Evolutionary conservation across 2,113 vertebrate genomes (phyloP).

Genomic region (Lipophrys pholis): DNA sequence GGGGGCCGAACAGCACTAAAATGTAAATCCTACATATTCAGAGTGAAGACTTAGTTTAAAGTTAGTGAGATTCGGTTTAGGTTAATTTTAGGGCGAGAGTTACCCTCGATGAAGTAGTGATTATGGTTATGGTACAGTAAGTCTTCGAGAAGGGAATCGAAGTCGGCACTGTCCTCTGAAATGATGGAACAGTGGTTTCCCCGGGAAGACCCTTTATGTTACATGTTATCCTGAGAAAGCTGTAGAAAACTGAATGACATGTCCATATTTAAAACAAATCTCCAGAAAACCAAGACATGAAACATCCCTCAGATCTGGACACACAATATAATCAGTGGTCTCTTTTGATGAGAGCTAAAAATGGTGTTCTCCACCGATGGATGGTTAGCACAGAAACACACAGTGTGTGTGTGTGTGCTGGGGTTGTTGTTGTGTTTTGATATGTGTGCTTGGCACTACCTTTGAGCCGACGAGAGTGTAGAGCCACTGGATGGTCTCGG

Average conservation of each 20-base stretch:
- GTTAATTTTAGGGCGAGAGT: constrained; percentile 14
- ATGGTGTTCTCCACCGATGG: constrained; percentile 36
- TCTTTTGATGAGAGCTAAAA: constrained; percentile 42
- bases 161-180: constrained; percentile 1
- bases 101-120: neutral
- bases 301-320: constrained; percentile 19
- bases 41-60: constrained; percentile 6
- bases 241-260: no score
- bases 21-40: neutral
- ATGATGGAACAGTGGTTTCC: neutral
- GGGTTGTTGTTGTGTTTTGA: neutral
- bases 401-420: no score
- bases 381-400: constrained; percentile 3
- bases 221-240: neutral
- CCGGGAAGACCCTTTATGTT: neutral
- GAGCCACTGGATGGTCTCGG: constrained; percentile 94
- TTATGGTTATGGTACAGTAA: constrained; percentile 18
- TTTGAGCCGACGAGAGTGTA: constrained; percentile 94
- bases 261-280: no score
- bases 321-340: constrained; percentile 21
- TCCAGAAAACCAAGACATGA: constrained; percentile 29
- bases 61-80: neutral
- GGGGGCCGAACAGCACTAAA: neutral
- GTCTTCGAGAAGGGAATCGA: neutral
- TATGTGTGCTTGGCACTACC: constrained; percentile 76